Evolutionary conservation across 1,140 invertebrate genomes (phyloP).

Genomic region (Drosophila hydei): DNA sequence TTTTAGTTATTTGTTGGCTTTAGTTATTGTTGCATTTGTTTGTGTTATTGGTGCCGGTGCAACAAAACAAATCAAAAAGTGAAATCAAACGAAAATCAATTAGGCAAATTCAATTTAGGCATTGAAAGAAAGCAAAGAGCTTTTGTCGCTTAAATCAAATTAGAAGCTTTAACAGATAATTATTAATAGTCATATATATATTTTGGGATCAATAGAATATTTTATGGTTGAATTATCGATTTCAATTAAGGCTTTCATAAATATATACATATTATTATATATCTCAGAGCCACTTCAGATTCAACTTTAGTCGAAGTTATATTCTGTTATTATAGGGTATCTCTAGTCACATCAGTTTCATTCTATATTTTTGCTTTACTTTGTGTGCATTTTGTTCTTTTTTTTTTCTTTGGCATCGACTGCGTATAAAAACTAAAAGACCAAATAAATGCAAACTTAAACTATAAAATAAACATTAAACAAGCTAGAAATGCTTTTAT

Average conservation of each 20-base stretch:
- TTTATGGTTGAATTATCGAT: neutral
- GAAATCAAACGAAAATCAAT: slow-evolving; percentile 13
- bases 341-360: neutral
- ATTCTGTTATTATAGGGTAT: neutral
- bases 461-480: slow-evolving; percentile 83
- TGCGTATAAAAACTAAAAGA: slow-evolving; percentile 79
- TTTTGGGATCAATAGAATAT: neutral
- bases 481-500: slow-evolving; percentile 83
- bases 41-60: neutral
- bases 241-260: neutral
- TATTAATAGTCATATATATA: neutral
- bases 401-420: slow-evolving; percentile 29
- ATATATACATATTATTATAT: neutral
- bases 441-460: slow-evolving; percentile 83
- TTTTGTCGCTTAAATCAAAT: too few species aligned
- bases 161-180: too few species aligned
- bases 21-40: slow-evolving; percentile 18
- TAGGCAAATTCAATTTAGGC: neutral
- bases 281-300: neutral
- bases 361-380: slow-evolving; percentile 6
- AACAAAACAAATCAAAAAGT: slow-evolving; percentile 6
- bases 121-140: too few species aligned
- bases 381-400: neutral
- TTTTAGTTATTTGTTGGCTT: slow-evolving; percentile 47
- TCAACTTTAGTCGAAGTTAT: too few species aligned